Percentiles rank a stretch among this genome's conserved stretches.
phyloP scores from a whole-genome alignment of 2,797 vertebrate genomes.

The Nyctalus aviator region DNA sequence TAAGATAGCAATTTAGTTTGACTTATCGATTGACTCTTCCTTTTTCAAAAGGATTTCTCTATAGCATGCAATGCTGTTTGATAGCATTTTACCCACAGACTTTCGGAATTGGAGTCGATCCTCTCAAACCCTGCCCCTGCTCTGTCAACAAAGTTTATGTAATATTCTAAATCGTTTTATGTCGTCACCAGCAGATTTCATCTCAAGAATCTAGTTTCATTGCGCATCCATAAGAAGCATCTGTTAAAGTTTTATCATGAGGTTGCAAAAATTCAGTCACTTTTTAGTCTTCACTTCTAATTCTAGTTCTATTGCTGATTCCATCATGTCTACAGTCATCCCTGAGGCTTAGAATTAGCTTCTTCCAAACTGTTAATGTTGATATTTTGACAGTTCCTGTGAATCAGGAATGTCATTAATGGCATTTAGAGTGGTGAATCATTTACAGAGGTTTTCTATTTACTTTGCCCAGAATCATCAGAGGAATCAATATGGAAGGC shows the following conservation, averaged over 20 bases:
- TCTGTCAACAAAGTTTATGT: not conserved
- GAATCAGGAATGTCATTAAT: not conserved
- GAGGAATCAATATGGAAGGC: not conserved
- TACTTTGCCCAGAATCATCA: not conserved
- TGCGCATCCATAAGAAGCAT: not conserved
- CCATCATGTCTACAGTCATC: not conserved
- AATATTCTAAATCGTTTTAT: not conserved
- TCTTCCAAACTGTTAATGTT: not conserved
- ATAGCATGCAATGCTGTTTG: not conserved
- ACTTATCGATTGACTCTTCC: not conserved
- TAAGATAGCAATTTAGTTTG: not conserved
- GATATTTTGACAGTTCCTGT: not conserved
- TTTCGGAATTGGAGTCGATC: not conserved
- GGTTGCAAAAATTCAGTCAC: not conserved
- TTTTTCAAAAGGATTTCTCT: not conserved
- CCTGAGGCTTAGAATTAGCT: not conserved
- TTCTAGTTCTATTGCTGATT: not conserved
- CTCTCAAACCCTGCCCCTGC: not conserved
- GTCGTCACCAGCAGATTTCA: not conserved
- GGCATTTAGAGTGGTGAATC: not conserved
- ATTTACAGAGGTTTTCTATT: not conserved
- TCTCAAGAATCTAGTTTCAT: not conserved
- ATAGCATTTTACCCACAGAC: not conserved
- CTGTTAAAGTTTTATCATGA: not conserved
- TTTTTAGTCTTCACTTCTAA: not conserved